Base-by-base conservation (phyloP, 2,113 vertebrate species). In the Aptenodytes forsteri region DNA sequence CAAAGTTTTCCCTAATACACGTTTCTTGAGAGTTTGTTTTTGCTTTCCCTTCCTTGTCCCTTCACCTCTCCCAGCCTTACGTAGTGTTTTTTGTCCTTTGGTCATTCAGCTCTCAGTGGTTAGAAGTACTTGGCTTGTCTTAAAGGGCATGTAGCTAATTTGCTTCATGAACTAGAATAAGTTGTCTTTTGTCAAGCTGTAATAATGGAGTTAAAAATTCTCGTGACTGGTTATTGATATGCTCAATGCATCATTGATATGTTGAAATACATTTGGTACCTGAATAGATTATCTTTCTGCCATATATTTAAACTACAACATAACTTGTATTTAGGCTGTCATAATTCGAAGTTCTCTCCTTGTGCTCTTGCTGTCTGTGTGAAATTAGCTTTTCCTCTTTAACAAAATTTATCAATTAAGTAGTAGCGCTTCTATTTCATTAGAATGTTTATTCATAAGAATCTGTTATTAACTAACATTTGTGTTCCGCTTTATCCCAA, bases 351-450 rank as follows among this genome's bases (percentile, higher is more conserved):
- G 9, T 54, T 81, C 21, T 84, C 9, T 62, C 55, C 19, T 49
- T 36, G 29, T 80, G 54, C 34, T 40, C 27, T 72, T 72, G 44
- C 72, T 93, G 55, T 49, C 36, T 73, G 20, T n/a, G 34, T 82
- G 61, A 76, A 90, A 71, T 47, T 12, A 79, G 6, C n/a, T 83
- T 87, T 89, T 84, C 17, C 26, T 78, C 16, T 42, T 50, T 20
- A 67, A 46, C 3, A 47, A 30, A 29, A 20, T 71, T 58, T 40
- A 29, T 81, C 32, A 50, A 54, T 42, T 42, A 42, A 88, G 47
- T 15, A 58, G 8, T 56, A n/a, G 36, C 0, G 0, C 27, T 83
- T 55, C 7, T 38, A 23, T 66, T 81, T 36, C 3, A 30, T 61
- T 36, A 26, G 40, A 80, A 16, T 80, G 25, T 82, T 82, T 40